Percentiles rank a stretch among this genome's conserved stretches.
These are phyloP conservation scores for Megaptera novaeangliae DNA, from an alignment of 2,113 vertebrate genomes.

Conservation along the genomic window DNA sequence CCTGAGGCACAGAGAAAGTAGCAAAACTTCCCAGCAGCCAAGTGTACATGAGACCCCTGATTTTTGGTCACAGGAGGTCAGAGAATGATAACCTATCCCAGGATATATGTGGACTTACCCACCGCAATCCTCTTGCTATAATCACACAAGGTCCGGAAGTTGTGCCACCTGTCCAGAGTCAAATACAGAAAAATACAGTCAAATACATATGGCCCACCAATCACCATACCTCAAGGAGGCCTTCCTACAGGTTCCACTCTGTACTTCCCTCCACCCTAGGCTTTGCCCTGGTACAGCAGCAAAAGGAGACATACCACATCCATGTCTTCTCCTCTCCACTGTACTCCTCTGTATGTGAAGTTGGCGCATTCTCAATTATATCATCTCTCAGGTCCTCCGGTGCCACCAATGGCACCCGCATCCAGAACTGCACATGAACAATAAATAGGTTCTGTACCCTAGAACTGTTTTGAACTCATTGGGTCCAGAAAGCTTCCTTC, in stretches of 20 bases:
- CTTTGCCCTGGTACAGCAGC: not conserved
- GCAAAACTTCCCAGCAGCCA: not conserved
- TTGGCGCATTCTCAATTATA: constrained; percentile 87
- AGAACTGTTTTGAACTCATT: not conserved
- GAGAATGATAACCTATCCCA: not conserved
- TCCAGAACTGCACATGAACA: constrained; percentile 87
- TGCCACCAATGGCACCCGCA: constrained; percentile 88
- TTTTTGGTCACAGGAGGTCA: not conserved
- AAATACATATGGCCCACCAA: not conserved
- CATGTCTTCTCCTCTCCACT: constrained; percentile 89
- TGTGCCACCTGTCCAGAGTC: constrained; percentile 88
- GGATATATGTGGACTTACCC: constrained; percentile 80
- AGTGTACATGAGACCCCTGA: not conserved
- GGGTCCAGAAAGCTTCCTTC: not conserved
- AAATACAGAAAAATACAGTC: constrained; percentile 9
- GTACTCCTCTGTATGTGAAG: constrained; percentile 69
- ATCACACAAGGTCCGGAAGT: constrained; percentile 92
- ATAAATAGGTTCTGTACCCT: not conserved
- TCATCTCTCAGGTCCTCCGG: constrained; percentile 89
- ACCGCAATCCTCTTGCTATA: constrained; percentile 94
- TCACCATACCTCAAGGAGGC: not conserved
- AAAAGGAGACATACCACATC: constrained; percentile 82
- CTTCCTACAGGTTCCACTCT: not conserved
- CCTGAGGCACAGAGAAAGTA: not conserved
- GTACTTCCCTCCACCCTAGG: not conserved